Conservation (phyloP, 2,888 invertebrate genomes). For the Hipparchia sbordonii region DNA sequence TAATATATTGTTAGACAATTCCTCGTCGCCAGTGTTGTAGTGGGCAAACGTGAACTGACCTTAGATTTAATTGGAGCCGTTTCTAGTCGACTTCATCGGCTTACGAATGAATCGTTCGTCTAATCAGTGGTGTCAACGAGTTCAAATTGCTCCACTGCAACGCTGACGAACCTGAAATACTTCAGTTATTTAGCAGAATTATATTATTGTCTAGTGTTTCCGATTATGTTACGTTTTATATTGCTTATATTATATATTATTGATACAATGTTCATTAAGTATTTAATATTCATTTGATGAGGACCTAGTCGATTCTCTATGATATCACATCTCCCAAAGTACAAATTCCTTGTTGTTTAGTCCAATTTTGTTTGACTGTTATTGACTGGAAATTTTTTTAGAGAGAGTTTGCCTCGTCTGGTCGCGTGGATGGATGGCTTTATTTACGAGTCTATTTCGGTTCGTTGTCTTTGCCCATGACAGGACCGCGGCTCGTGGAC, state of each 20-base stretch:
- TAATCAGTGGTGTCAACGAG: constrained; percentile 43
- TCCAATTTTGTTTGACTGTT: constrained; percentile 83
- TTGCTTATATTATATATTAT: constrained; percentile 82
- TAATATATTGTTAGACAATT: constrained; percentile 78
- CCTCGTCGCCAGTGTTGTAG: constrained; percentile 66
- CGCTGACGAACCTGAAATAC: constrained; percentile 69
- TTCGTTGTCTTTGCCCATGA: constrained; percentile 43
- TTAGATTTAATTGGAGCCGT: constrained; percentile 50
- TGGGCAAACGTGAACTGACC: constrained; percentile 49
- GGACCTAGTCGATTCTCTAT: constrained; percentile 83
- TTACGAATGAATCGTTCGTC: constrained; percentile 47
- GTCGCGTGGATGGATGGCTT: constrained; percentile 38
- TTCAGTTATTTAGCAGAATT: constrained; percentile 82
- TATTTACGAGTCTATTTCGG: constrained; percentile 39
- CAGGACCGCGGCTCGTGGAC: constrained; percentile 24
- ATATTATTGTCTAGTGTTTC: constrained; percentile 81
- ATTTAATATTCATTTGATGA: constrained; percentile 83
- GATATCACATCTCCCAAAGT: constrained; percentile 83
- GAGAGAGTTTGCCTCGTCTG: constrained; percentile 53
- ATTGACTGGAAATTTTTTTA: constrained; percentile 81
- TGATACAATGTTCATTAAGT: constrained; percentile 81
- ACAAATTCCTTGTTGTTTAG: constrained; percentile 84
- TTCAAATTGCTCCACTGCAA: constrained; percentile 56
- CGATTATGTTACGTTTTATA: constrained; percentile 82
- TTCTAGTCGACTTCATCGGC: constrained; percentile 68